phyloP scores from a whole-genome alignment of 1,140 invertebrate species.

The Bathynomus jamesi region DNA sequence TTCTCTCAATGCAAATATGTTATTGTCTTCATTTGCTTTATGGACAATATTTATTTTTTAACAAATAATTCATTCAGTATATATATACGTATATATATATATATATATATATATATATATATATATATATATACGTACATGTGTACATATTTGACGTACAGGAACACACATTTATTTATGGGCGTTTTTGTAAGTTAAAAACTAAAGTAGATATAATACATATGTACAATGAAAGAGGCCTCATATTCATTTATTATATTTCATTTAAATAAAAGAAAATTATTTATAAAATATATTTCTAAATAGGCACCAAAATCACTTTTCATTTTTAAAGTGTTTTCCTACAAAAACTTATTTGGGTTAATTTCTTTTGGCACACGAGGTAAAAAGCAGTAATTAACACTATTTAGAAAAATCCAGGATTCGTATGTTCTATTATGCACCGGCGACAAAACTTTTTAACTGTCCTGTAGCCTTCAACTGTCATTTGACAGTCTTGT shows the following conservation, averaged over 20 bases:
- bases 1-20: too few relatives aligned
- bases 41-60: too few relatives aligned
- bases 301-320: too few relatives aligned
- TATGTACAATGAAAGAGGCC: too few relatives aligned
- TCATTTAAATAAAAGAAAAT: too few relatives aligned
- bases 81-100: too few relatives aligned
- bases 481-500: constrained; percentile 77
- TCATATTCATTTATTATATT: not conserved
- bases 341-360: not conserved
- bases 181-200: not conserved
- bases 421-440: constrained; percentile 89
- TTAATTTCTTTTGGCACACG: not conserved
- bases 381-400: not conserved
- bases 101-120: too few relatives aligned
- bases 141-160: not conserved
- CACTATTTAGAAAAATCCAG: constrained; percentile 64
- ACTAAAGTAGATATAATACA: too few relatives aligned
- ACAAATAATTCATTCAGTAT: too few relatives aligned
- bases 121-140: too few relatives aligned
- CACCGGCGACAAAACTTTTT: constrained; percentile 84
- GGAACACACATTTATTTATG: not conserved
- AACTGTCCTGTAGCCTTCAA: constrained; percentile 78
- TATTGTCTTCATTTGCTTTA: too few relatives aligned
- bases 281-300: not conserved
- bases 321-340: not conserved